Conservation (phyloP, 2,797 vertebrate genomes). For the Xenops minutus region DNA sequence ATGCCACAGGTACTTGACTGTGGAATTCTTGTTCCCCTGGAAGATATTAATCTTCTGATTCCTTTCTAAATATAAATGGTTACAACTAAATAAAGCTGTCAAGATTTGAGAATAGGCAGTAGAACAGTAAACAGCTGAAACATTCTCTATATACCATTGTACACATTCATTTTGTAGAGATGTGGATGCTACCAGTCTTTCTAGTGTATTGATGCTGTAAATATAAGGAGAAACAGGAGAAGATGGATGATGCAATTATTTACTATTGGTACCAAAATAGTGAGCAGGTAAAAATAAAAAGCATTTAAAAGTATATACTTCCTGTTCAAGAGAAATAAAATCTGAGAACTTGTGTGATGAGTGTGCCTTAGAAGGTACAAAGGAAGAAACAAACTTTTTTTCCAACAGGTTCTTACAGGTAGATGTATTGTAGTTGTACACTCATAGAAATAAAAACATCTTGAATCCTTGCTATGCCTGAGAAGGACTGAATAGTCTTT, state of each 20-base stretch:
- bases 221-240: not conserved
- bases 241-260: not conserved
- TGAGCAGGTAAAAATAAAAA: not conserved
- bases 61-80: not conserved
- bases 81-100: constrained; percentile 19
- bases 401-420: not conserved
- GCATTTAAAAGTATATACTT: not conserved
- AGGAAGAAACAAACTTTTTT: not conserved
- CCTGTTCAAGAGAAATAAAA: not conserved
- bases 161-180: not conserved
- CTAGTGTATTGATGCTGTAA: not conserved
- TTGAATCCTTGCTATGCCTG: not conserved
- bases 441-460: not conserved
- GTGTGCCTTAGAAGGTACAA: not conserved
- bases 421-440: rapidly evolving
- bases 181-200: not conserved
- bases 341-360: not conserved
- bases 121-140: not conserved
- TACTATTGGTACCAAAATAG: not conserved
- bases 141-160: not conserved
- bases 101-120: not conserved
- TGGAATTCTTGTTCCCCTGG: not conserved
- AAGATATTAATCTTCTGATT: not conserved
- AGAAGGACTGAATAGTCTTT: not conserved
- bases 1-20: not conserved